Conservation (phyloP, 1,140 invertebrate genomes). For the Dendroctonus valens region DNA sequence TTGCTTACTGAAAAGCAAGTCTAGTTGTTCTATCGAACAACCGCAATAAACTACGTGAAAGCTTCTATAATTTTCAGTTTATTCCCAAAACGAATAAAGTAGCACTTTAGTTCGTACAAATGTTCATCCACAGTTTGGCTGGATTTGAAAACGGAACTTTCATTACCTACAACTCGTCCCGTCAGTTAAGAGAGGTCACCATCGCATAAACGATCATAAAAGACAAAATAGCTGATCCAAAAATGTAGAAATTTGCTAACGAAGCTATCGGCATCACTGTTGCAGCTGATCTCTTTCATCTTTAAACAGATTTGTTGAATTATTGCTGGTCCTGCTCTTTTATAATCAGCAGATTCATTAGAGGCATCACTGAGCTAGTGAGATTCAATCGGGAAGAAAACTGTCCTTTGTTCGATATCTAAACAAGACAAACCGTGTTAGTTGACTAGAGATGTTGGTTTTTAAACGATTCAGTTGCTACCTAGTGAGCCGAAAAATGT, state of each 20-base stretch:
- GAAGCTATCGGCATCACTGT: constrained; percentile 26
- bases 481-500: too few relatives aligned
- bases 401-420: constrained; percentile 9
- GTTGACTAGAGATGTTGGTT: background rate
- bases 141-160: background rate
- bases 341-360: constrained; percentile 13
- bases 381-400: constrained; percentile 11
- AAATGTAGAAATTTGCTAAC: constrained; percentile 31
- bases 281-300: constrained; percentile 25
- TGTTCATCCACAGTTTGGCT: background rate
- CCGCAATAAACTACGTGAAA: background rate
- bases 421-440: constrained; percentile 5
- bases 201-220: constrained; percentile 32
- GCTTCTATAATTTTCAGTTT: too few relatives aligned
- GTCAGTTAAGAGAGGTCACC: constrained; percentile 20
- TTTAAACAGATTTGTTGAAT: constrained; percentile 5
- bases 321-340: constrained; percentile 12
- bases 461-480: too few relatives aligned
- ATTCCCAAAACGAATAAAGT: too few relatives aligned
- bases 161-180: background rate
- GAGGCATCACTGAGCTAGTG: constrained; percentile 16
- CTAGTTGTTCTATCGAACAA: too few relatives aligned
- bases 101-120: background rate
- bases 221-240: constrained; percentile 24
- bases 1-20: too few relatives aligned